phyloP scores from a whole-genome alignment of 2,113 vertebrate genomes.

The Hemiscyllium ocellatum region DNA sequence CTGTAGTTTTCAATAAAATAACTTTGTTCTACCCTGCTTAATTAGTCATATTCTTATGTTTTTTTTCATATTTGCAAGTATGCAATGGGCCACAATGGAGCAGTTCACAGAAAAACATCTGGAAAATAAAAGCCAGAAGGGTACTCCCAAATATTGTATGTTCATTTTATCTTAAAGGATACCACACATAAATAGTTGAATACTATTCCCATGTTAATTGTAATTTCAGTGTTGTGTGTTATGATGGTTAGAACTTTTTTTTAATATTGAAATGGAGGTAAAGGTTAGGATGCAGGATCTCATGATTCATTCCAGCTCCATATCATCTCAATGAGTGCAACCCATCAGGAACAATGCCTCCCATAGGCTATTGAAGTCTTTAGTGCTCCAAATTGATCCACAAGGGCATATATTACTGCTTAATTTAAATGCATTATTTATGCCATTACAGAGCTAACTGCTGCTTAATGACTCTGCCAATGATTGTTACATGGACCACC shows the following conservation, averaged over 20 bases:
- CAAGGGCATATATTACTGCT: not conserved
- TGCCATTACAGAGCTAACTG: not conserved
- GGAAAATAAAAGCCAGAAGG: not conserved
- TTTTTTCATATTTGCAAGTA: not conserved
- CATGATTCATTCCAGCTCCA: not conserved
- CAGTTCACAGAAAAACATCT: constrained; percentile 5
- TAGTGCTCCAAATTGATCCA: not conserved
- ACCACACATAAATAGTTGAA: not conserved
- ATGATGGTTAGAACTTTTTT: not conserved
- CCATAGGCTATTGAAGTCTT: not conserved
- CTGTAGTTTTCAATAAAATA: not conserved
- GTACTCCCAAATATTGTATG: not conserved
- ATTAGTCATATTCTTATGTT: not conserved
- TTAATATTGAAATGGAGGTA: not conserved
- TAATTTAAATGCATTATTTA: constrained; percentile 21
- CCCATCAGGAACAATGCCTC: not conserved
- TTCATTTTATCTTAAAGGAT: not conserved
- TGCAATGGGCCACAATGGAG: not conserved
- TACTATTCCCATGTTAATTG: not conserved
- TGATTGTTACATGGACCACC: not conserved
- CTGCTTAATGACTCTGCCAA: not conserved
- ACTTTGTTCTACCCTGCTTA: not conserved
- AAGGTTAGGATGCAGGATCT: not conserved
- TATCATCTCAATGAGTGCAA: not conserved
- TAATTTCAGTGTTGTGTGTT: not conserved